Evolutionary conservation across 2,888 invertebrate genomes (phyloP), one percentile per base, ranked within the genome.

Genomic region (Bembecia ichneumoniformis): DNA sequence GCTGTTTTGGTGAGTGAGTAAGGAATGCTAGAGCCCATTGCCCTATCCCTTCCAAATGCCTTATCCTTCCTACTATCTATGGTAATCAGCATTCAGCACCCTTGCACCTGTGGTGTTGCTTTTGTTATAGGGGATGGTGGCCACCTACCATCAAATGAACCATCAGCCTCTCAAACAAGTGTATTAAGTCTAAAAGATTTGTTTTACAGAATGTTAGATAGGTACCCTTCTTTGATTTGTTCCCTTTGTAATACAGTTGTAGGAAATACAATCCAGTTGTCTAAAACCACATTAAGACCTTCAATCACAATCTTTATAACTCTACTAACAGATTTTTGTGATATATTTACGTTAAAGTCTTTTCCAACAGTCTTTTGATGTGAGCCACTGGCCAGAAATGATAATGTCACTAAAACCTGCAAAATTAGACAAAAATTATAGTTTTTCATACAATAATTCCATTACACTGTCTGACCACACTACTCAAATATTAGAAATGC

Each of bases 321-420:
- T 51, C 77, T 50, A 54, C 77, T 76, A 13, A 77, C 74, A 48
- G 77, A 77, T 51, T 77, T 77, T 51, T 77, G 77, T 3, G 76
- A 77, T 55, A 77, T 73, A 47, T 63, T 68, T 3, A 76, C 52
- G 55, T 68, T 70, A 49, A 77, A 77, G 58, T 75, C 73, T 57
- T 71, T 75, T 17, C 75, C 68, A 4, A 77, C 58, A 5, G 65
- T 64, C 49, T 76, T 76, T 54, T 77, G 77, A 51, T 77, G 76
- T 3, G 68, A 72, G 10, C 77, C 77, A 62, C 62, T 73, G 46
- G 70, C 60, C 50, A 77, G 55, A 51, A 77, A 77, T 34, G 77
- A 75, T 3, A 77, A 54, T 43, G 77, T 74, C 1, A 77, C 68
- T 47, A 77, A 51, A 5, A 77, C 67, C 77, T 77, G 48, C 40